Evolutionary conservation across 1,140 invertebrate genomes (phyloP).

Genomic region (Zaprionus capensis): DNA sequence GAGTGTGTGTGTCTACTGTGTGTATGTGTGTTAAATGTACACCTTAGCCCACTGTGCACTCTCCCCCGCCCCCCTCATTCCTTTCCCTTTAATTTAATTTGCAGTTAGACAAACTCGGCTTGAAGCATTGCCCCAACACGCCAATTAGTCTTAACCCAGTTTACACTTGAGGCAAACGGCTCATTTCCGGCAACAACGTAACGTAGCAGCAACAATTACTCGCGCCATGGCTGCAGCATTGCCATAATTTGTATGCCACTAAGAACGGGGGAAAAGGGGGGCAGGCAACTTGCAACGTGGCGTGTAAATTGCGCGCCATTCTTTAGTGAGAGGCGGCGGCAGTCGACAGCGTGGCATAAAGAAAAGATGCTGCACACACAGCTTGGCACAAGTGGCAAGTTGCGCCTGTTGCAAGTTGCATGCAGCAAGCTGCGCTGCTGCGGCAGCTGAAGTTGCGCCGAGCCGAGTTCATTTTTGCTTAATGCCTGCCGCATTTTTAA

Average conservation of each 20-base stretch:
- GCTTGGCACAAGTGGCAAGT: slow-evolving; percentile 4
- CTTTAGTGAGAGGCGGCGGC: slow-evolving; percentile 51
- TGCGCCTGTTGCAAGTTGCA: slow-evolving; percentile 23
- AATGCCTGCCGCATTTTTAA: slow-evolving; percentile 76
- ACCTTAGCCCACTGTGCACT: slow-evolving; percentile 34
- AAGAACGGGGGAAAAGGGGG: slow-evolving; percentile 16
- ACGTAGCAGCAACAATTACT: slow-evolving; percentile 20
- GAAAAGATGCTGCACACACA: slow-evolving; percentile 39
- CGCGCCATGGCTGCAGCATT: slow-evolving; percentile 26
- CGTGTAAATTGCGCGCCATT: slow-evolving; percentile 76
- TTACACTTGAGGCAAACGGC: slow-evolving; percentile 78
- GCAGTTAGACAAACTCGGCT: slow-evolving; percentile 44
- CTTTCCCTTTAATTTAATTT: slow-evolving; percentile 61
- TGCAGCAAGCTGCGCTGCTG: slow-evolving; percentile 25
- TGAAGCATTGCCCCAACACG: slow-evolving; percentile 67
- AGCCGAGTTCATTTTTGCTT: slow-evolving; percentile 74
- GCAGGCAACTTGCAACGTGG: slow-evolving; percentile 51
- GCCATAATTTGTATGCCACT: slow-evolving; percentile 66
- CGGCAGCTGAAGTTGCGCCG: slow-evolving; percentile 29
- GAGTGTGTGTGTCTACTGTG: slow-evolving; percentile 12
- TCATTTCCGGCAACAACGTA: slow-evolving; percentile 68
- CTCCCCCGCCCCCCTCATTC: background rate
- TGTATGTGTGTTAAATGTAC: slow-evolving; percentile 27
- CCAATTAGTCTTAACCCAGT: slow-evolving; percentile 83
- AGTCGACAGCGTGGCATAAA: background rate